Conservation (phyloP, 2,888 invertebrate genomes). For the Podotricha telesiphe region DNA sequence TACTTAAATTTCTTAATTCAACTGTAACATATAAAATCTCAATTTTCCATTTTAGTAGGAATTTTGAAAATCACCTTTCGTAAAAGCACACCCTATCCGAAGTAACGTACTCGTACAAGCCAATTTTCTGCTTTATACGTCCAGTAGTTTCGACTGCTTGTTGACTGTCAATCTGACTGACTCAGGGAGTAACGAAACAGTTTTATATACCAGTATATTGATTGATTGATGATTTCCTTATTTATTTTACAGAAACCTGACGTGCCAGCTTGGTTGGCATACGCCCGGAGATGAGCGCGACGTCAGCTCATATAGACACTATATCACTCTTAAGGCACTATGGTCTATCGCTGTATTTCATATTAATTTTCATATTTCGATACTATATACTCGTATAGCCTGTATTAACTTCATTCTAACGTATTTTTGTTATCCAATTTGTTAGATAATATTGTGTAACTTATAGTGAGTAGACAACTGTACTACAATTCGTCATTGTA, state of each 20-base stretch:
- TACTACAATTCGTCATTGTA: slow-evolving; percentile 59
- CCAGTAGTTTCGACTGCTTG: no score
- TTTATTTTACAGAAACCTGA: slow-evolving; percentile 77
- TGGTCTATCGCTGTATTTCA: slow-evolving; percentile 21
- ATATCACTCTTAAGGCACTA: slow-evolving; percentile 36
- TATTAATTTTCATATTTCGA: slow-evolving; percentile 23
- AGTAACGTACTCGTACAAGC: no score
- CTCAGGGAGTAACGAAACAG: no score
- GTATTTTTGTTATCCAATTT: slow-evolving; percentile 35
- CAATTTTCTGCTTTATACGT: no score
- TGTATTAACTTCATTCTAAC: background rate
- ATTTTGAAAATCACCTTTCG: no score
- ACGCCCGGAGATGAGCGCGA: slow-evolving; percentile 96
- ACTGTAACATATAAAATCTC: no score
- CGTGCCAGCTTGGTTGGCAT: slow-evolving; percentile 87
- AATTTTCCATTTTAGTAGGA: no score
- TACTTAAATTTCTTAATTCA: no score
- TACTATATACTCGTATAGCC: slow-evolving; percentile 22
- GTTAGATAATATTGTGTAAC: slow-evolving; percentile 35
- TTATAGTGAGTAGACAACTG: slow-evolving; percentile 31
- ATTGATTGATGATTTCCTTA: no score
- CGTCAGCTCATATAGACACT: slow-evolving; percentile 47
- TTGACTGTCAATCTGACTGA: no score
- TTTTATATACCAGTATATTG: no score
- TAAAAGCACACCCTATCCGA: no score